Evolutionary conservation across 1,140 invertebrate species (phyloP), one percentile per base, ranked within the genome.

Genomic region (Leptopilina clavipes): DNA sequence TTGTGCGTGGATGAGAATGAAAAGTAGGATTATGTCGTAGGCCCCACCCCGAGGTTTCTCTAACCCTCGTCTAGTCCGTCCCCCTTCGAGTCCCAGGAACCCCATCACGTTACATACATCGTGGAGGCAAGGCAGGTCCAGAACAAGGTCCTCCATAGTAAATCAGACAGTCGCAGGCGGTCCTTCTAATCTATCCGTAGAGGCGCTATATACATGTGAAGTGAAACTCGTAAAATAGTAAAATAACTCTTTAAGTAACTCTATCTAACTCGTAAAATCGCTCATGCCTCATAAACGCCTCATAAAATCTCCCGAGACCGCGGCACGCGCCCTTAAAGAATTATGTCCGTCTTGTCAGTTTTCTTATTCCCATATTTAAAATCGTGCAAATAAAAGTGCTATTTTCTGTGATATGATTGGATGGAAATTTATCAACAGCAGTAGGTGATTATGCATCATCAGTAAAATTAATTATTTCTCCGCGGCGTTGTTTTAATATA

Each of bases 111-210:
- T 84, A 77, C 43, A 76, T 84, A 77, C 43, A 76, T 37, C 45
- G 72, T 70, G 73, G 77, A 59, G 77, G 79, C 79, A 79, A 31
- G 76, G 76, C 77, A 77, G 81, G 80, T 79, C 83, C 79, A 78
- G 77, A 80, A 72, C 74, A 82, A 77, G 81, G 85, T 86, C 85
- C 82, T 85, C 88, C 84, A 86, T 87, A 89, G 86, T 89, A 90
- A 90, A 90, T 90, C 89, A 90, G 89, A 86, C 86, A 86, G 84
- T 90, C 85, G 85, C 89, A 88, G 88, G 88, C 89, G 89, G 88
- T 90, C 88, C 87, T 89, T 90, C 87, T 89, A 88, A 90, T 90
- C 89, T 88, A 85, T 85, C 81, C 85, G 82, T 79, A 76, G 83
- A 80, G 77, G 79, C 73, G 81, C 75, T 40, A 40, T 40, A 40